These are phyloP conservation scores for Oreochromis mossambicus DNA, from an alignment of 2,797 vertebrate genomes.

Conservation along the genomic window DNA sequence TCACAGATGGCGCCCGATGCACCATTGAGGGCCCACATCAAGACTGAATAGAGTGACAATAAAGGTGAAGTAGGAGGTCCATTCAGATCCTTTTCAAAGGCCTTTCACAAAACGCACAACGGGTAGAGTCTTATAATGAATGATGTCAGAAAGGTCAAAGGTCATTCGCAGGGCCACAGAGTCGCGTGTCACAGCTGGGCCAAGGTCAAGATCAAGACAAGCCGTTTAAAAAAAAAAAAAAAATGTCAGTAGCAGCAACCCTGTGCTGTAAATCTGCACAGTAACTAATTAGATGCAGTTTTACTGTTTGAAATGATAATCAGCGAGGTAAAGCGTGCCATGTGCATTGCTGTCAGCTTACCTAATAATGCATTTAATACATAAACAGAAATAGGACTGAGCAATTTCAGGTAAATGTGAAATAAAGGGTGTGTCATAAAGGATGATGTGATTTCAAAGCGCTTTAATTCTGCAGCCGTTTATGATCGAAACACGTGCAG, in stretches of 20 bases:
- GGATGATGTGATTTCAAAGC: not conserved
- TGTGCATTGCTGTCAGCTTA: not conserved
- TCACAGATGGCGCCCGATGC: conserved; percentile 55
- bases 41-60: conserved; percentile 49
- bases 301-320: not conserved
- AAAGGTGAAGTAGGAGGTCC: conserved; percentile 55
- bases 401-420: not conserved
- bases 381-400: not conserved
- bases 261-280: not conserved
- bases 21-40: conserved; percentile 25
- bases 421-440: not conserved
- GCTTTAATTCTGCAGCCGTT: not conserved
- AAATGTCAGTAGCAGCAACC: not conserved
- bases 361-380: not conserved
- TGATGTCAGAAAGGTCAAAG: conserved; percentile 38
- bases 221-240: not conserved
- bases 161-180: conserved; percentile 18
- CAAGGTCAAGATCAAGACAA: conserved; percentile 13
- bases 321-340: not conserved
- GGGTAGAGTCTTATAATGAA: conserved; percentile 35
- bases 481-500: too few species aligned
- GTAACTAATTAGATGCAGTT: not conserved
- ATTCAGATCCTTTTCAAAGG: conserved; percentile 45
- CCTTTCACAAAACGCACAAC: conserved; percentile 27
- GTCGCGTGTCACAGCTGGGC: conserved; percentile 35